Evolutionary conservation across 2,888 invertebrate species (phyloP).

Genomic region (Pheosia gnoma): DNA sequence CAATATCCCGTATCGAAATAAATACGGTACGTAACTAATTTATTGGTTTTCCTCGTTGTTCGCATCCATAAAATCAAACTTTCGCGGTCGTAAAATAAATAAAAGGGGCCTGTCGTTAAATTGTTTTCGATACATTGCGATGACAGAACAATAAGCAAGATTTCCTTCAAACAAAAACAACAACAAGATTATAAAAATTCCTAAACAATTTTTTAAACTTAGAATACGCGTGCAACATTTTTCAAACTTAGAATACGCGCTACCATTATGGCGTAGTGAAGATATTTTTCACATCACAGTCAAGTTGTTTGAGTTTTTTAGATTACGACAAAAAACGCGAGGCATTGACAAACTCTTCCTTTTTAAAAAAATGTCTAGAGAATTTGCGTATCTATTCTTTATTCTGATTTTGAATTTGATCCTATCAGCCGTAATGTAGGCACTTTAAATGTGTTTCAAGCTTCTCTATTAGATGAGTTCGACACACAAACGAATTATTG

Average conservation of each 20-base stretch:
- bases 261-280: not conserved
- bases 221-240: no score
- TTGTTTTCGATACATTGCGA: slow-evolving; percentile 5
- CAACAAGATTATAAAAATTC: no score
- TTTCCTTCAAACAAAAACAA: no score
- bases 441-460: no score
- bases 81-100: not conserved
- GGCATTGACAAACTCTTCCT: no score
- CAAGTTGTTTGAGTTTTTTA: not conserved
- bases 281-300: not conserved
- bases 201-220: no score
- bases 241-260: not conserved
- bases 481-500: not conserved
- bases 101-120: not conserved
- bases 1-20: no score
- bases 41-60: not conserved
- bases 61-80: slow-evolving; percentile 3
- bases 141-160: not conserved
- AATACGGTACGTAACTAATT: not conserved
- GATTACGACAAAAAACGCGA: no score
- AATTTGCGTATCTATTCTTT: no score
- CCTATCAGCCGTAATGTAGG: no score
- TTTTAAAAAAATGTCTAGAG: no score
- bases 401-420: no score
- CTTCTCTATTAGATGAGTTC: not conserved